A percentile compares a stretch with the other conserved stretches of the same genome.
Conservation (phyloP, 1,140 invertebrate species). For the Centruroides sculpturatus region DNA sequence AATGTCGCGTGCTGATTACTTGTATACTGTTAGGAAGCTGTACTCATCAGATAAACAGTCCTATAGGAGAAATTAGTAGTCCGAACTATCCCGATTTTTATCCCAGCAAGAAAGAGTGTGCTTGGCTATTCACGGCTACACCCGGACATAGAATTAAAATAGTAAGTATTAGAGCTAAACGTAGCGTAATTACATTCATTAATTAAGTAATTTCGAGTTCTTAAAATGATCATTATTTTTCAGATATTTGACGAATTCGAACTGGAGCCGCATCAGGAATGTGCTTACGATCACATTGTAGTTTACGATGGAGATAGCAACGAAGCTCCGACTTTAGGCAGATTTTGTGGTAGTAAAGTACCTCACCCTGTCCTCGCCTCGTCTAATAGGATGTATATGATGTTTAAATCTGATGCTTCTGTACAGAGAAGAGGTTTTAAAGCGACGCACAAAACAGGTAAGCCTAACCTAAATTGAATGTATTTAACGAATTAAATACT, state of each 20-base stretch:
- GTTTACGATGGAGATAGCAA: constrained; percentile 84
- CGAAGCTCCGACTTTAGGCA: constrained; percentile 60
- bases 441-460: constrained; percentile 80
- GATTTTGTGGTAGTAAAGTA: constrained; percentile 79
- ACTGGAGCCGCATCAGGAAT: constrained; percentile 91
- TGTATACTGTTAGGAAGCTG: constrained; percentile 34
- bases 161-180: constrained; percentile 16
- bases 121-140: constrained; percentile 92
- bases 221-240: too few species aligned
- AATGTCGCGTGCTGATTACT: neutral
- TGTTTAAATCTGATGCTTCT: constrained; percentile 88
- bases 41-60: constrained; percentile 35
- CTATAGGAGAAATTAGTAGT: constrained; percentile 58
- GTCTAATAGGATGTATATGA: constrained; percentile 85
- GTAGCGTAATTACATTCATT: too few species aligned
- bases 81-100: constrained; percentile 94
- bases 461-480: constrained; percentile 14
- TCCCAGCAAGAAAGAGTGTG: constrained; percentile 82
- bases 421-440: constrained; percentile 85
- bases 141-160: constrained; percentile 91
- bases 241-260: constrained; percentile 75
- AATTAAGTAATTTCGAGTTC: too few species aligned
- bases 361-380: constrained; percentile 84
- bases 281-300: constrained; percentile 84
- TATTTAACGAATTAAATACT: neutral